phyloP scores from a whole-genome alignment of 2,113 vertebrate genomes.

The Mirounga angustirostris region DNA sequence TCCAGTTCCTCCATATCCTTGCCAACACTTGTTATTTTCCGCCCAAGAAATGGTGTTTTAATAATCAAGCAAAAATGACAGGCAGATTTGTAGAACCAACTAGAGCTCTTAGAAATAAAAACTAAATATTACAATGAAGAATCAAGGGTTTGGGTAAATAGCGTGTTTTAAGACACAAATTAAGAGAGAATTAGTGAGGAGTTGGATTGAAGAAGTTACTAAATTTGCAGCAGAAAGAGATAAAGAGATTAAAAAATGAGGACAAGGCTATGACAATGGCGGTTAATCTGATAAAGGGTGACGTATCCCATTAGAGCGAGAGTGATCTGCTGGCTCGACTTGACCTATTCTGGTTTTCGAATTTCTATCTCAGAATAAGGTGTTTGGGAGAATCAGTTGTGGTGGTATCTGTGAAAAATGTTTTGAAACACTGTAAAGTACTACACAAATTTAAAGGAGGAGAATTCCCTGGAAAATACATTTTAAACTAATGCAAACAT shows the following conservation, averaged over 20 bases:
- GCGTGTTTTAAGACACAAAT: background rate
- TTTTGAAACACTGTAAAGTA: background rate
- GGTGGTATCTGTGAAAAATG: background rate
- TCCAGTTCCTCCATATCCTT: background rate
- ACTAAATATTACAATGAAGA: background rate
- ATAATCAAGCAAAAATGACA: background rate
- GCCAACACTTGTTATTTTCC: background rate
- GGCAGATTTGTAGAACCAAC: background rate
- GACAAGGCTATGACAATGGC: background rate
- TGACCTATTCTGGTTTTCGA: background rate
- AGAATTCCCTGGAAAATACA: slow-evolving; percentile 3
- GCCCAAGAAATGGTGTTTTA: background rate
- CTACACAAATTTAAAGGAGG: background rate
- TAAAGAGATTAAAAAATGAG: background rate
- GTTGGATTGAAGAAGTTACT: background rate
- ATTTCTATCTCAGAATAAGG: background rate
- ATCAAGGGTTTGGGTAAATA: background rate
- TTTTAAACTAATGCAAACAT: slow-evolving; percentile 7
- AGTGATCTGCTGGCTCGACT: background rate
- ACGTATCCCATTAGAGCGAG: background rate
- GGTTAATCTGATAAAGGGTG: background rate
- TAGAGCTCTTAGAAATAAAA: background rate
- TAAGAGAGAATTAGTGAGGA: background rate
- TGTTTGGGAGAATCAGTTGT: background rate
- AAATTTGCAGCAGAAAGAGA: background rate